phyloP scores from a whole-genome alignment of 2,797 vertebrate species.

The Sarcophilus harrisii region DNA sequence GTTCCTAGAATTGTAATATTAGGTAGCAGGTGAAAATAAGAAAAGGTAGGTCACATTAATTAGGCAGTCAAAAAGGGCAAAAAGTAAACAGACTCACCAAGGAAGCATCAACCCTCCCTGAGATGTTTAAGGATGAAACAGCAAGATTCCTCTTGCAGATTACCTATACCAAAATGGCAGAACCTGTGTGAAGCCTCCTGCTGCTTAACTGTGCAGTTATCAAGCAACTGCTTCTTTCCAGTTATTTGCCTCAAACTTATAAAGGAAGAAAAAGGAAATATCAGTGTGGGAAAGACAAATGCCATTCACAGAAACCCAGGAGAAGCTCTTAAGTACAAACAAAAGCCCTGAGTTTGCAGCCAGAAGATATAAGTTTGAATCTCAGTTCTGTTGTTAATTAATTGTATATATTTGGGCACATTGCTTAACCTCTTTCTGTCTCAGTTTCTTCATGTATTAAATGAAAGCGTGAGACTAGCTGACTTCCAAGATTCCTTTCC shows the following conservation, averaged over 20 bases:
- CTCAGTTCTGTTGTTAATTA: not conserved
- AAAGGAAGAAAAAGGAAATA: slow-evolving; percentile 35
- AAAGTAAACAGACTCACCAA: not conserved
- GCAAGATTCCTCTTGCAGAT: not conserved
- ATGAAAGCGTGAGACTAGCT: not conserved
- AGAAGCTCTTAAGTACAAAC: not conserved
- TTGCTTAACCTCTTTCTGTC: not conserved
- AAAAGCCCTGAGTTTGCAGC: not conserved
- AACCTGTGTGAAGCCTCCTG: not conserved
- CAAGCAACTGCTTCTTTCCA: not conserved
- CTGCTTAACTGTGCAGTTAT: not conserved
- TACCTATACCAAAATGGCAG: not conserved
- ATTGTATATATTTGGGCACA: not conserved
- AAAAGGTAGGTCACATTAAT: slow-evolving; percentile 37
- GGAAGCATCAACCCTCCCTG: not conserved
- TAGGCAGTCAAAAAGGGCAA: slow-evolving; percentile 24
- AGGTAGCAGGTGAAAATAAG: slow-evolving; percentile 27
- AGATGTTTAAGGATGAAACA: not conserved
- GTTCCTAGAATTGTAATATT: slow-evolving; percentile 38
- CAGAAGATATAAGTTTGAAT: not conserved
- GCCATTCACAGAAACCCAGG: not conserved
- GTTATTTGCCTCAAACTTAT: not conserved
- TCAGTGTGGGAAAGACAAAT: not conserved
- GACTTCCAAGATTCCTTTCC: not conserved
- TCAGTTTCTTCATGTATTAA: not conserved